A percentile compares a stretch with the other conserved stretches of the same genome.
These are phyloP conservation scores for Tupaia tana DNA, from an alignment of 2,113 vertebrate genomes.

Conservation along the genomic window DNA sequence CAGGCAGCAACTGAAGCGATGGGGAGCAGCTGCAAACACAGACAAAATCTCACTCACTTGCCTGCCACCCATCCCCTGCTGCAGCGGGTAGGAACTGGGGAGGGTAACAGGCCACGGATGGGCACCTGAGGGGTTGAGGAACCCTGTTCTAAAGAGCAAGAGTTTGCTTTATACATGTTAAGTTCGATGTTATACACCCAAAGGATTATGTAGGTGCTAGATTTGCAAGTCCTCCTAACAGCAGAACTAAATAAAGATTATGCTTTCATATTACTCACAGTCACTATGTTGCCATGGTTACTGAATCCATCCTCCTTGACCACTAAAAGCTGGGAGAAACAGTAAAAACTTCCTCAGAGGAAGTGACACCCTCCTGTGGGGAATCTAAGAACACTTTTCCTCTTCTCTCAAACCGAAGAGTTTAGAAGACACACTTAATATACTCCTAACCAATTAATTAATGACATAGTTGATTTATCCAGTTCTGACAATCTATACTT, in stretches of 20 bases:
- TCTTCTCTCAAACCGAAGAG: background rate
- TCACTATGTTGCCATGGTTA: background rate
- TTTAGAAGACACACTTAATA: background rate
- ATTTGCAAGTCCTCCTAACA: conserved; percentile 37
- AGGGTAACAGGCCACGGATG: too few species aligned
- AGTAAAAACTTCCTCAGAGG: background rate
- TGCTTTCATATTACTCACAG: background rate
- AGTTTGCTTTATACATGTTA: conserved; percentile 39
- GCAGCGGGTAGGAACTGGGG: too few species aligned
- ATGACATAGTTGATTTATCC: background rate
- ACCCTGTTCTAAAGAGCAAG: background rate
- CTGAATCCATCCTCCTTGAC: background rate
- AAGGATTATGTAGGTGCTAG: background rate
- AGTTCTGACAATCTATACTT: background rate
- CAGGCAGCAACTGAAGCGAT: too few species aligned
- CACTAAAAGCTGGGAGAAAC: background rate
- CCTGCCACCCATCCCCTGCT: too few species aligned
- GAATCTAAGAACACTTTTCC: conserved; percentile 24
- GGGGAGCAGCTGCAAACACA: too few species aligned
- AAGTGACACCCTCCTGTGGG: background rate
- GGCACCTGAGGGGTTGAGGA: too few species aligned
- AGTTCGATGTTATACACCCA: conserved; percentile 8
- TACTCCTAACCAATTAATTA: background rate
- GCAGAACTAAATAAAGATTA: background rate
- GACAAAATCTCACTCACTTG: too few species aligned